Evolutionary conservation across 1,140 invertebrate species (phyloP).

Genomic region (Aculops lycopersici): DNA sequence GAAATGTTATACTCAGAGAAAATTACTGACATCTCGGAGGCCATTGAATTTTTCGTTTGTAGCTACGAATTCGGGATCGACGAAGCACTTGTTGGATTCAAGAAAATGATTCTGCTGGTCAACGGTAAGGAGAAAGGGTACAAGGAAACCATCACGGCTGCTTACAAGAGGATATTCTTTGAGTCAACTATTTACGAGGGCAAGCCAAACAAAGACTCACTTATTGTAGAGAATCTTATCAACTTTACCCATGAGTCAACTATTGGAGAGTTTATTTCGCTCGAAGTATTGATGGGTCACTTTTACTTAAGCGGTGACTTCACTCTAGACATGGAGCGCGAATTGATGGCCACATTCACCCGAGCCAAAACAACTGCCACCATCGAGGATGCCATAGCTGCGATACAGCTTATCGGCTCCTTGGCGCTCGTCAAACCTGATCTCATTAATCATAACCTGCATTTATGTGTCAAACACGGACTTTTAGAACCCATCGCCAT

Average conservation of each 20-base stretch:
- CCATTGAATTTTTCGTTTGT: conserved; percentile 45
- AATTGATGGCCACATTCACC: conserved; percentile 46
- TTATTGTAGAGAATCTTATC: conserved; percentile 26
- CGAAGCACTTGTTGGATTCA: conserved; percentile 31
- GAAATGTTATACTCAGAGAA: conserved; percentile 36
- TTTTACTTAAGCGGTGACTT: conserved; percentile 23
- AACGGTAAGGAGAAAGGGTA: conserved; percentile 30
- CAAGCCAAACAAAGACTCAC: conserved; percentile 14
- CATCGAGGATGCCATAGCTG: conserved; percentile 27
- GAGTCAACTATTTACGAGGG: not conserved
- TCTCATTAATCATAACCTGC: conserved; percentile 25
- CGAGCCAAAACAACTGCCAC: conserved; percentile 34
- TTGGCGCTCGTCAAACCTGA: conserved; percentile 21
- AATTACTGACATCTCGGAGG: conserved; percentile 40
- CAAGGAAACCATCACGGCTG: conserved; percentile 25
- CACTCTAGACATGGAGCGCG: conserved; percentile 20
- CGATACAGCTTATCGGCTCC: conserved; percentile 38
- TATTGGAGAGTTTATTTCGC: conserved; percentile 28
- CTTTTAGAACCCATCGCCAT: conserved; percentile 20
- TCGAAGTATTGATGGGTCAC: conserved; percentile 32
- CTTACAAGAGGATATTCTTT: conserved; percentile 30
- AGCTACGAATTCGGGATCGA: conserved; percentile 40
- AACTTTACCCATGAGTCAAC: conserved; percentile 23
- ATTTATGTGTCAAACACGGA: conserved; percentile 10
- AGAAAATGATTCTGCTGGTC: conserved; percentile 37